Percentiles rank a stretch among this genome's conserved stretches.
Conservation (phyloP, 2,797 vertebrate genomes). For the Sus cebifrons region DNA sequence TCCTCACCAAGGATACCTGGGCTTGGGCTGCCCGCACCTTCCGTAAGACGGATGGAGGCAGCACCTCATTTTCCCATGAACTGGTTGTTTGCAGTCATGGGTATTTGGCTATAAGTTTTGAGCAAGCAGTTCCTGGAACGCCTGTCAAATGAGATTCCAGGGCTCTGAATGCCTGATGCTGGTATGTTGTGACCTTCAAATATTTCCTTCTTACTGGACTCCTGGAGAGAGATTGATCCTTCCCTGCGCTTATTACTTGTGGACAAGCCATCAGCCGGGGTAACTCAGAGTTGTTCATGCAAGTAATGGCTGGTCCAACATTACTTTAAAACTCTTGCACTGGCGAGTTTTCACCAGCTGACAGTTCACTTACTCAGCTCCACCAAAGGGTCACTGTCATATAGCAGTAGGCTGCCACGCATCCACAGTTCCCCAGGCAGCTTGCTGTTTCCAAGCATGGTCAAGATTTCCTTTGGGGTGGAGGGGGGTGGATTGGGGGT, state of each 20-base stretch:
- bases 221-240: not conserved
- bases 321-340: not conserved
- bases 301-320: not conserved
- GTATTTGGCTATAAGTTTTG: not conserved
- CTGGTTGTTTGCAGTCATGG: not conserved
- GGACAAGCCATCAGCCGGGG: not conserved
- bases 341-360: not conserved
- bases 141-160: not conserved
- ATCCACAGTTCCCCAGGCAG: not conserved
- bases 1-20: not conserved
- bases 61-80: not conserved
- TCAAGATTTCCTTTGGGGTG: not conserved
- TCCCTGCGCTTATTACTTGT: not conserved
- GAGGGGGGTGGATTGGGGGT: too few species aligned
- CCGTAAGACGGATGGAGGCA: not conserved
- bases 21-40: not conserved
- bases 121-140: not conserved
- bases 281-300: not conserved
- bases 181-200: not conserved
- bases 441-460: not conserved
- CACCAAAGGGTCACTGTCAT: not conserved
- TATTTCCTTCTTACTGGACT: not conserved
- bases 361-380: not conserved
- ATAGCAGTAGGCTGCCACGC: not conserved
- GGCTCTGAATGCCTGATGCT: constrained; percentile 8